Conservation (phyloP, 1,140 invertebrate genomes). For the Asobara japonica region DNA sequence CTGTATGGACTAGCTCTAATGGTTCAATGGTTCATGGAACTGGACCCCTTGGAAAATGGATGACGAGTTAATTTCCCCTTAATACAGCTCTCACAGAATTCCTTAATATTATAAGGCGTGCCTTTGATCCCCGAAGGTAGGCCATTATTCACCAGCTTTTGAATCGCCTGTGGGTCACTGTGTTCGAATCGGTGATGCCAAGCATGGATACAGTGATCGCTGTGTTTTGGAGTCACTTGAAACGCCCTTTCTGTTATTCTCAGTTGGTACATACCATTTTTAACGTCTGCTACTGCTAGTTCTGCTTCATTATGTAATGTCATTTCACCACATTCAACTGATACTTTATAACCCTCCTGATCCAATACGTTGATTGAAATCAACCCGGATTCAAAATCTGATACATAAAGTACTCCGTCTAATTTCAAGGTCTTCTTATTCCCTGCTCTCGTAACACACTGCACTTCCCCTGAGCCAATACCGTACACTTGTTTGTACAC, state of each 20-base stretch:
- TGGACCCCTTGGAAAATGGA: not conserved
- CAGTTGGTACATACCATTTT: not conserved
- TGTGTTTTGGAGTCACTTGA: not conserved
- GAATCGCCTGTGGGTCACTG: not conserved
- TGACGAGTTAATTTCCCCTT: not conserved
- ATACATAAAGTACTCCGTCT: not conserved
- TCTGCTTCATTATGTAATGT: not conserved
- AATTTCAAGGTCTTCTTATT: not conserved
- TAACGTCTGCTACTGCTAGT: not conserved
- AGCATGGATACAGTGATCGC: not conserved
- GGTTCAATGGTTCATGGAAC: not conserved
- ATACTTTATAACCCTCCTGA: not conserved
- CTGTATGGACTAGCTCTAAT: constrained; percentile 1
- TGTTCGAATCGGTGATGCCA: not conserved
- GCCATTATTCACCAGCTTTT: not conserved
- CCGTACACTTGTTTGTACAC: not conserved
- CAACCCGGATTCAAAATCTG: not conserved
- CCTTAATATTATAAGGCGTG: not conserved
- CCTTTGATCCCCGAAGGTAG: not conserved
- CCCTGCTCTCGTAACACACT: not conserved
- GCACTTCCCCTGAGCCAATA: not conserved
- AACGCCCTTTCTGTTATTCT: not conserved
- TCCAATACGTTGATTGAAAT: not conserved
- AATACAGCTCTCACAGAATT: not conserved
- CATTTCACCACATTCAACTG: not conserved